A percentile compares a stretch with the other conserved stretches of the same genome.
Conservation (phyloP, 1,140 invertebrate genomes). For the Hycleus phaleratus region DNA sequence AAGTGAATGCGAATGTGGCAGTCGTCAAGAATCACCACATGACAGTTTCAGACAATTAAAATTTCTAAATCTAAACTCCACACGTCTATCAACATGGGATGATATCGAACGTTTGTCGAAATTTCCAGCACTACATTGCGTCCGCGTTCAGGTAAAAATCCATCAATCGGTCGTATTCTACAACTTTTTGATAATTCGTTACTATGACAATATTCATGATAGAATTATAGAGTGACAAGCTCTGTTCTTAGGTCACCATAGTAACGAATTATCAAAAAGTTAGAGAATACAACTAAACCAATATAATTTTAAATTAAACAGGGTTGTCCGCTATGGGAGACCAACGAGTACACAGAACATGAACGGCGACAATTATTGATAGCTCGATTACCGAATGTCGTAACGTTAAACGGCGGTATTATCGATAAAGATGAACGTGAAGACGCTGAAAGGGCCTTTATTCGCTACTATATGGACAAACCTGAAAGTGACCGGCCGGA, state of each 20-base stretch:
- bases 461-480: conserved; percentile 84
- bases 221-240: too few relatives aligned
- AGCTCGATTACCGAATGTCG: conserved; percentile 76
- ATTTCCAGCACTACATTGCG: conserved; percentile 73
- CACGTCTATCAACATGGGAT: conserved; percentile 73
- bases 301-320: conserved; percentile 28
- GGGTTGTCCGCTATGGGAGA: conserved; percentile 60
- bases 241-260: too few relatives aligned
- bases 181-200: neutral
- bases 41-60: conserved; percentile 57
- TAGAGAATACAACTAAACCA: too few relatives aligned
- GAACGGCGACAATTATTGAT: conserved; percentile 78
- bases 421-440: conserved; percentile 78
- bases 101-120: conserved; percentile 76
- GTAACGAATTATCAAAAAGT: too few relatives aligned
- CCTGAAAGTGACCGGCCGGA: conserved; percentile 69
- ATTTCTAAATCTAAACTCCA: conserved; percentile 79
- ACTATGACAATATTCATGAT: neutral
- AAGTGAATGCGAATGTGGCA: conserved; percentile 42
- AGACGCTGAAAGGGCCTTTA: conserved; percentile 88
- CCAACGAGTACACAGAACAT: conserved; percentile 76
- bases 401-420: conserved; percentile 75
- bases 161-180: neutral
- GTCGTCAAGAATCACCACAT: conserved; percentile 38
- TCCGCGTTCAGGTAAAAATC: conserved; percentile 64